phyloP scores from a whole-genome alignment of 2,113 vertebrate species.

The Thalassarche chlororhynchos region DNA sequence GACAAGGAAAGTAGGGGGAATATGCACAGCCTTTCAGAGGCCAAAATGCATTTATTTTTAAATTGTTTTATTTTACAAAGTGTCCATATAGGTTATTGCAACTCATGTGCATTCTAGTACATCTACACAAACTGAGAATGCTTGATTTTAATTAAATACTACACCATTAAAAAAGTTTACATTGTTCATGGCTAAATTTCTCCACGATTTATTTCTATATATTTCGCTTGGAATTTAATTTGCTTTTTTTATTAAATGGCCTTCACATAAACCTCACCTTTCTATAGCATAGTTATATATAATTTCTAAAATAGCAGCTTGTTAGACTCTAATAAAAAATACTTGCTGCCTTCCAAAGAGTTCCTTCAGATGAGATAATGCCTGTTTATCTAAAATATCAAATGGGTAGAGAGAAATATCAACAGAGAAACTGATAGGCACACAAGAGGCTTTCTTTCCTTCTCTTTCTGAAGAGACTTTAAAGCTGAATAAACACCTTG shows the following conservation, averaged over 20 bases:
- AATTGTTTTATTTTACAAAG: background rate
- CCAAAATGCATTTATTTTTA: background rate
- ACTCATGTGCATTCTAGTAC: background rate
- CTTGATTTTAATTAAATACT: background rate
- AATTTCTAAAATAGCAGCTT: slow-evolving; percentile 22
- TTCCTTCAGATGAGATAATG: slow-evolving; percentile 42
- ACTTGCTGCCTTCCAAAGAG: background rate
- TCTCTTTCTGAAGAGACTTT: slow-evolving; percentile 45
- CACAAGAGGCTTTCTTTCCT: slow-evolving; percentile 39
- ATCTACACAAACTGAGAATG: background rate
- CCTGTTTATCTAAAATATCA: slow-evolving; percentile 64
- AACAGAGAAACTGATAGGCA: slow-evolving; percentile 32
- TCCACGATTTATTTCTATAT: background rate
- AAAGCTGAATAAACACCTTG: slow-evolving; percentile 69
- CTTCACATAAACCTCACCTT: background rate
- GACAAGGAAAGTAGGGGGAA: background rate
- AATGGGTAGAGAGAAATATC: slow-evolving; percentile 7
- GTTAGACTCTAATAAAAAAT: background rate
- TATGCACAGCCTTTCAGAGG: background rate
- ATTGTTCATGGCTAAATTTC: background rate
- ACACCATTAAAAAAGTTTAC: background rate
- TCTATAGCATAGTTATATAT: background rate
- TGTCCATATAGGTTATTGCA: background rate
- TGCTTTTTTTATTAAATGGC: background rate
- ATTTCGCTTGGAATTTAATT: slow-evolving; percentile 38